A percentile compares a stretch with the other conserved stretches of the same genome.
Evolutionary conservation across 2,888 invertebrate species (phyloP).

Genomic region (Arrhopalites spinosus): DNA sequence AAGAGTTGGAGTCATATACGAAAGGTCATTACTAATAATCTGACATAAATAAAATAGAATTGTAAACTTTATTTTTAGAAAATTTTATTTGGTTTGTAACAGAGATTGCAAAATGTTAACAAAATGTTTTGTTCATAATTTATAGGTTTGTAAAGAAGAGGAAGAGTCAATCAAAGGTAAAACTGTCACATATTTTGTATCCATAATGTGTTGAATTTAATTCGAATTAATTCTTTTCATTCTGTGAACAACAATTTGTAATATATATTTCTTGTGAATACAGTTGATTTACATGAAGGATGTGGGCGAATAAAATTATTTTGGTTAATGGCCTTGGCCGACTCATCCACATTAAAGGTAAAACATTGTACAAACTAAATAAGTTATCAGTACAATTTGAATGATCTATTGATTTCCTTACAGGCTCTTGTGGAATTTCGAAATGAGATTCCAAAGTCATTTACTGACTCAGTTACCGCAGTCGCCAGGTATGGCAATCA

Average conservation of each 20-base stretch:
- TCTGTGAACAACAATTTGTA: no score
- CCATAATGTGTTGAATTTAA: no score
- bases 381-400: neutral
- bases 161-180: slow-evolving; percentile 82
- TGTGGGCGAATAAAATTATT: slow-evolving; percentile 95
- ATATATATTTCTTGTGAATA: no score
- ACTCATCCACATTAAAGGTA: slow-evolving; percentile 85
- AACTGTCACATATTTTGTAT: no score
- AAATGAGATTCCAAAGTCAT: slow-evolving; percentile 68
- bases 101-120: no score
- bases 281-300: slow-evolving; percentile 89
- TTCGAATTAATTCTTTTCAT: no score
- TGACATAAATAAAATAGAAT: slow-evolving; percentile 8
- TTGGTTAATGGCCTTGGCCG: slow-evolving; percentile 91
- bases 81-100: neutral
- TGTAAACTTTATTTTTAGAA: slow-evolving; percentile 14
- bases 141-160: slow-evolving; percentile 90
- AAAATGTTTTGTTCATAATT: no score
- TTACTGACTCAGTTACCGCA: slow-evolving; percentile 47
- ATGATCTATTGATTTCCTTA: neutral
- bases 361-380: neutral
- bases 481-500: no score
- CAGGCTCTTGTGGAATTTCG: slow-evolving; percentile 83
- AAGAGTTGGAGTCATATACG: slow-evolving; percentile 83
- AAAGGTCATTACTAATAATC: slow-evolving; percentile 64